These are phyloP conservation scores for Lemur catta DNA, from an alignment of 2,797 vertebrate genomes.

Conservation along the genomic window DNA sequence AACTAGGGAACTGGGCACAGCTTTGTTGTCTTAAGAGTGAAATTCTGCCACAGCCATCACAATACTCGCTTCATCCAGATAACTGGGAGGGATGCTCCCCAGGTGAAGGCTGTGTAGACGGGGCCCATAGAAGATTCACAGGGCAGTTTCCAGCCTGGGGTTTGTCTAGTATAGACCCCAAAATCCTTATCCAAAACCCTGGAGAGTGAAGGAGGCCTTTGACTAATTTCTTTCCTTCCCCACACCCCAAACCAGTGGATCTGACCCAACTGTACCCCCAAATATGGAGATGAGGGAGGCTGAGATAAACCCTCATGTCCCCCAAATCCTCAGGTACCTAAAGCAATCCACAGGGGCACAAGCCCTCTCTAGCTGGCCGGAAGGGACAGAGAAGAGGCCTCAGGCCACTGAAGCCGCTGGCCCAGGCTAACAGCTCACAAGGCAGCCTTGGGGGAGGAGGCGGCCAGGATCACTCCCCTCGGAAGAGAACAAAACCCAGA, in stretches of 20 bases:
- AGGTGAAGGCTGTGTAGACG: neutral
- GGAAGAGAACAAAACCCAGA: slow-evolving; percentile 66
- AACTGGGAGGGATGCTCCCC: slow-evolving; percentile 28
- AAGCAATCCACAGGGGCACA: neutral
- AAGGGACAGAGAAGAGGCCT: neutral
- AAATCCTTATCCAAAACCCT: neutral
- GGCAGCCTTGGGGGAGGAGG: slow-evolving; percentile 49
- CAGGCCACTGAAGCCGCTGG: neutral
- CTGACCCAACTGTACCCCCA: neutral
- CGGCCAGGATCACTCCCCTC: neutral
- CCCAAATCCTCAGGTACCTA: neutral
- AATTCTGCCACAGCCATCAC: slow-evolving; percentile 57
- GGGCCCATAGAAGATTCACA: neutral
- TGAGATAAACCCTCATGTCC: neutral
- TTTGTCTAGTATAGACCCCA: neutral
- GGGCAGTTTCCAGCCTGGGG: neutral
- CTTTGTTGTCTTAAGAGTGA: slow-evolving; percentile 59
- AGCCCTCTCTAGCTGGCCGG: neutral
- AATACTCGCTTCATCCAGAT: slow-evolving; percentile 47
- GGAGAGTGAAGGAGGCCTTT: neutral
- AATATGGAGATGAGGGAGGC: neutral
- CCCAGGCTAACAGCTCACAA: slow-evolving; percentile 21
- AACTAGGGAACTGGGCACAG: slow-evolving; percentile 72
- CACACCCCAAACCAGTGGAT: neutral
- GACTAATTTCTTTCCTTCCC: neutral